These are phyloP conservation scores for Yasuhikotakia modesta DNA, from an alignment of 2,797 vertebrate genomes.

Conservation along the genomic window DNA sequence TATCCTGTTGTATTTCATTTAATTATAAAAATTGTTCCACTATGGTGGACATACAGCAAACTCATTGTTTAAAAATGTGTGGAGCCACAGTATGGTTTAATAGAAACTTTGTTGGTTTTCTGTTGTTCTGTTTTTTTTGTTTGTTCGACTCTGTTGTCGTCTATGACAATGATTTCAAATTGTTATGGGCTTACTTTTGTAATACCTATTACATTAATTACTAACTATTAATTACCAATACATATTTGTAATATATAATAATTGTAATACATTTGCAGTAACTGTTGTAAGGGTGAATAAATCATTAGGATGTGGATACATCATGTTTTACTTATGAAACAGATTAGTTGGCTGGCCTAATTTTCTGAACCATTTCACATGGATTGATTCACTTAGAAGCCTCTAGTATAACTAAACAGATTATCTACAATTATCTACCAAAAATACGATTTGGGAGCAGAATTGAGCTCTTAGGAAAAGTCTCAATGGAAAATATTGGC, in stretches of 20 bases:
- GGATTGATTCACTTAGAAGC: not conserved
- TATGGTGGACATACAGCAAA: not conserved
- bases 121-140: not conserved
- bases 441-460: not conserved
- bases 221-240: no score
- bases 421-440: no score
- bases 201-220: no score
- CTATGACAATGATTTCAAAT: constrained; percentile 2
- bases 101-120: constrained; percentile 13
- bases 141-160: not conserved
- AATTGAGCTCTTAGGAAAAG: not conserved
- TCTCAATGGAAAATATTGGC: not conserved
- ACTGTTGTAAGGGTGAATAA: not conserved
- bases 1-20: no score
- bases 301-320: not conserved
- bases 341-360: not conserved
- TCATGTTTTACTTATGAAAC: not conserved
- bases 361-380: not conserved
- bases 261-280: no score
- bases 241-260: no score
- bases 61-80: not conserved
- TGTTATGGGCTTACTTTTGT: not conserved
- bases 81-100: constrained; percentile 9
- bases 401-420: not conserved
- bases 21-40: not conserved